Conservation (phyloP, 2,113 vertebrate species). For the rat (Rattus norvegicus) region GRCr8 NC_086037.1:10768501-10769000, state of each 20-base stretch:
- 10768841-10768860: neutral
- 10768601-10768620: neutral
- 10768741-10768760: neutral
- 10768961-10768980: neutral
- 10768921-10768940: neutral
- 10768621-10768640: neutral
- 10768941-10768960: neutral
- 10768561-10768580: neutral
- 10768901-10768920: neutral
- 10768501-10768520: neutral
- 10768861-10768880: neutral
- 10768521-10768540: neutral
- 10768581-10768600: neutral
- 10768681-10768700: neutral
- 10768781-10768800: neutral
- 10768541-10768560: neutral
- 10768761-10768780: neutral
- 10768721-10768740: neutral
- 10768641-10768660: neutral
- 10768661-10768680: conserved; percentile 14
- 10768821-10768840: neutral
- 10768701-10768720: neutral
- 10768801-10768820: neutral
- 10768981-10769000: neutral
- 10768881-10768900: neutral